Evolutionary conservation across 2,797 vertebrate species (phyloP).

Genomic region (Melopsittacus undulatus): DNA sequence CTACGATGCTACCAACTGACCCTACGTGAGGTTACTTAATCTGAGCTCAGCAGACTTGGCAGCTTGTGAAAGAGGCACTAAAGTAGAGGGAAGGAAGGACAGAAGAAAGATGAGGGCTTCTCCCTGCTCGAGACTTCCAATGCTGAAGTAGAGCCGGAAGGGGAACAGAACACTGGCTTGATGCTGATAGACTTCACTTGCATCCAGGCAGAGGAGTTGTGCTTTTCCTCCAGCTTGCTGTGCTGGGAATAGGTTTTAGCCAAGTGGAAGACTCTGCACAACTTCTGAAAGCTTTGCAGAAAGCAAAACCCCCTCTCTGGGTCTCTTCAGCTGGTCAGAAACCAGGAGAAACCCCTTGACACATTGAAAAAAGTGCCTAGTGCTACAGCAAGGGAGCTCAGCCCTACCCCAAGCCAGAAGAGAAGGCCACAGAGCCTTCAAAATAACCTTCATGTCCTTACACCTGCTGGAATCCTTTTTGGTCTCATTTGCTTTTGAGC

Average conservation of each 20-base stretch:
- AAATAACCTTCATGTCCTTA: not conserved
- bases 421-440: not conserved
- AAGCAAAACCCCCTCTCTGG: not conserved
- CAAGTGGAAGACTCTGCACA: not conserved
- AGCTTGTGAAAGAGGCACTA: fast-evolving
- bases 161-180: not conserved
- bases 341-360: not conserved
- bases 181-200: not conserved
- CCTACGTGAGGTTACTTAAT: not conserved
- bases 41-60: not conserved
- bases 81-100: not conserved
- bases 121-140: not conserved
- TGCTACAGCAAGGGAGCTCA: not conserved
- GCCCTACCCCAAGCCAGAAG: not conserved
- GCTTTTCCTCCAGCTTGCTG: not conserved
- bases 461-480: not conserved
- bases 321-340: not conserved
- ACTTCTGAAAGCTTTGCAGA: not conserved
- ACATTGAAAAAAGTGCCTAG: not conserved
- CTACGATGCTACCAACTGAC: not conserved
- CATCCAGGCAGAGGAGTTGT: not conserved
- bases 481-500: not conserved
- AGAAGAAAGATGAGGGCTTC: not conserved
- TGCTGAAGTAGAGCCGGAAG: not conserved
- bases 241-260: not conserved